Percentiles rank a stretch among this genome's conserved stretches.
Evolutionary conservation across 2,888 invertebrate genomes (phyloP).

Genomic region (Resseliella maxima): DNA sequence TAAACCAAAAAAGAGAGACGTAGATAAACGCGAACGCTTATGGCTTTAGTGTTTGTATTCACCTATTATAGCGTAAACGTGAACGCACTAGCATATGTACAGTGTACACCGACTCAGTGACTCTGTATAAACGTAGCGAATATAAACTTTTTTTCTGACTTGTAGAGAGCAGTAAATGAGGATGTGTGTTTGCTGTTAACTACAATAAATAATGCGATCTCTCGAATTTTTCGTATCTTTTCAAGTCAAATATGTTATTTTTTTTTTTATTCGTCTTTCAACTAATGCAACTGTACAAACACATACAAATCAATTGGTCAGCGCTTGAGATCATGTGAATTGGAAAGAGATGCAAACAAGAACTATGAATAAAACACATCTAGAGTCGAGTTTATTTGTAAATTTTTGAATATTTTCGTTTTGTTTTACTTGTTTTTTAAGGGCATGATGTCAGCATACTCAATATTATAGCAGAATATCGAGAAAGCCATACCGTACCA

Average conservation of each 20-base stretch:
- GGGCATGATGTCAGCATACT: conserved; percentile 48
- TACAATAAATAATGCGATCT: conserved; percentile 48
- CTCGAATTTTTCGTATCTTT: conserved; percentile 48
- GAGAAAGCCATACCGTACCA: neutral
- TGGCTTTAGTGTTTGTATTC: conserved; percentile 32
- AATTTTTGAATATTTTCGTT: conserved; percentile 32
- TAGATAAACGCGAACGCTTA: conserved; percentile 36
- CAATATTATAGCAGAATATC: conserved; percentile 21
- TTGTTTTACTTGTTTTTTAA: conserved; percentile 36
- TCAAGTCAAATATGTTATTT: neutral
- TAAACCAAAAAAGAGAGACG: conserved; percentile 34
- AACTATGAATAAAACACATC: conserved; percentile 29
- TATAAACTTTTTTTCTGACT: neutral
- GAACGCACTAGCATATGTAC: conserved; percentile 40
- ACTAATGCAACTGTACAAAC: conserved; percentile 41
- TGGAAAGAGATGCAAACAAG: conserved; percentile 35
- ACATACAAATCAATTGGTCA: neutral
- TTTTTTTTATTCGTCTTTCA: neutral
- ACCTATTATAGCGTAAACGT: conserved; percentile 43
- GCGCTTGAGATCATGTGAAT: neutral
- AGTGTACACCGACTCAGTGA: conserved; percentile 17
- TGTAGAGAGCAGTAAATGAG: conserved; percentile 23
- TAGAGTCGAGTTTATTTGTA: conserved; percentile 30
- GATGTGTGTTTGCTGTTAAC: conserved; percentile 48
- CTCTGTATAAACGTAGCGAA: neutral